These are phyloP conservation scores for Sarcophaga rosellei DNA, from an alignment of 2,888 invertebrate genomes.

Conservation along the genomic window DNA sequence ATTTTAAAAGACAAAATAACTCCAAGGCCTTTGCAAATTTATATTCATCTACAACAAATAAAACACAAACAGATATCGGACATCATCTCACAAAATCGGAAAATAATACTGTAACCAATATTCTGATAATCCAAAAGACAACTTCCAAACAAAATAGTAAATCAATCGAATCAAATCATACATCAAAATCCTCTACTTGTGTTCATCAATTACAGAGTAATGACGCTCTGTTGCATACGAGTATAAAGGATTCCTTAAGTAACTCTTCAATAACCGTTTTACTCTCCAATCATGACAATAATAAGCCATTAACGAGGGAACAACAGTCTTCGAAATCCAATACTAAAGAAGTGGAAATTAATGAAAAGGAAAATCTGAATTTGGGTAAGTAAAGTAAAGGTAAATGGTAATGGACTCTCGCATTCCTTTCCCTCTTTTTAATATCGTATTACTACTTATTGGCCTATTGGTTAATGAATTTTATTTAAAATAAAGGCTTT, in stretches of 20 bases:
- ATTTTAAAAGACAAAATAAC: background rate
- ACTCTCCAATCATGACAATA: constrained; percentile 38
- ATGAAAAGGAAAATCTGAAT: constrained; percentile 37
- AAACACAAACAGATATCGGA: background rate
- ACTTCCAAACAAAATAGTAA: background rate
- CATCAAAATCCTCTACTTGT: background rate
- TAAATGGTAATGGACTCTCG: background rate
- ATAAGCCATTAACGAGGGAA: constrained; percentile 25
- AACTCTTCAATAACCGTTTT: constrained; percentile 22
- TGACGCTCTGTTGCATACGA: background rate
- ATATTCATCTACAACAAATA: background rate
- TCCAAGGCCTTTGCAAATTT: background rate
- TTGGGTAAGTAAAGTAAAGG: constrained; percentile 13
- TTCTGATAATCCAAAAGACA: background rate
- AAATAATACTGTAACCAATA: background rate
- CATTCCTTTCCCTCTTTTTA: too few species aligned
- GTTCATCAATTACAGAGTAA: background rate
- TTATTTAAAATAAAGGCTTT: too few species aligned
- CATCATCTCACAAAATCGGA: background rate
- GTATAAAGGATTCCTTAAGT: background rate
- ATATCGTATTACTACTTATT: too few species aligned
- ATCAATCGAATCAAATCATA: background rate
- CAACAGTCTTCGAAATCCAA: background rate
- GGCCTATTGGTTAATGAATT: too few species aligned
- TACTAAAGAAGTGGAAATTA: constrained; percentile 35